These are phyloP conservation scores for Rhadina sibilatrix DNA, from an alignment of 2,113 vertebrate genomes.

Conservation along the genomic window DNA sequence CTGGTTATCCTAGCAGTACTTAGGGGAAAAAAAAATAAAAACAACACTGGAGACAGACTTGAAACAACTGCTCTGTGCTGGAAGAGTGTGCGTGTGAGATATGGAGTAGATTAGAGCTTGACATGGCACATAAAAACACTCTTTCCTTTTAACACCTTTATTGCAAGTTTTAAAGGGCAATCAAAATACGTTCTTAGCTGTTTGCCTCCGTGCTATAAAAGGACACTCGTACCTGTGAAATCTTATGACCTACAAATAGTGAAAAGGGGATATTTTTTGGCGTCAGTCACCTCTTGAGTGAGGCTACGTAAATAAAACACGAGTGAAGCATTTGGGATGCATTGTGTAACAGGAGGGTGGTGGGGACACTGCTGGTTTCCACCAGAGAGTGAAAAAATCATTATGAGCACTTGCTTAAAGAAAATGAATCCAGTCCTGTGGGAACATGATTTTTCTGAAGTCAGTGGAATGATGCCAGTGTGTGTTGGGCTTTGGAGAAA, in stretches of 20 bases:
- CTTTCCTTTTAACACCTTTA: constrained; percentile 66
- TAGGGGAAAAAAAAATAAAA: not conserved
- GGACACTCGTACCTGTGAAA: constrained; percentile 51
- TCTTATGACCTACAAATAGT: not conserved
- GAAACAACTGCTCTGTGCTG: constrained; percentile 38
- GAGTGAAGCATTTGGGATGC: not conserved
- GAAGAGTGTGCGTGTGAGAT: constrained; percentile 35
- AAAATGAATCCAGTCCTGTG: accelerated
- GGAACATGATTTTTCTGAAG: not conserved
- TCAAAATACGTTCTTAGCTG: constrained; percentile 33
- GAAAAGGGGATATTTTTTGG: not conserved
- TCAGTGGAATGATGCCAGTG: not conserved
- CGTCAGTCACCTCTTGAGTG: not conserved
- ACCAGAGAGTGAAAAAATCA: not conserved
- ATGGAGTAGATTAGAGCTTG: constrained; percentile 44
- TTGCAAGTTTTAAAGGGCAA: constrained; percentile 59
- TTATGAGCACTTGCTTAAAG: not conserved
- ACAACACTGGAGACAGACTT: not conserved
- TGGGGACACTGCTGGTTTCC: not conserved
- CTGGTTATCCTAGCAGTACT: not conserved
- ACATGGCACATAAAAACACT: constrained; percentile 53
- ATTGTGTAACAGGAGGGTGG: not conserved
- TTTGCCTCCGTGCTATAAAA: constrained; percentile 41
- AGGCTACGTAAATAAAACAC: not conserved
- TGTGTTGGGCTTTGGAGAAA: not conserved